A percentile compares a stretch with the other conserved stretches of the same genome.
Conservation (phyloP, 2,113 vertebrate genomes). For the Grallaria varia region DNA sequence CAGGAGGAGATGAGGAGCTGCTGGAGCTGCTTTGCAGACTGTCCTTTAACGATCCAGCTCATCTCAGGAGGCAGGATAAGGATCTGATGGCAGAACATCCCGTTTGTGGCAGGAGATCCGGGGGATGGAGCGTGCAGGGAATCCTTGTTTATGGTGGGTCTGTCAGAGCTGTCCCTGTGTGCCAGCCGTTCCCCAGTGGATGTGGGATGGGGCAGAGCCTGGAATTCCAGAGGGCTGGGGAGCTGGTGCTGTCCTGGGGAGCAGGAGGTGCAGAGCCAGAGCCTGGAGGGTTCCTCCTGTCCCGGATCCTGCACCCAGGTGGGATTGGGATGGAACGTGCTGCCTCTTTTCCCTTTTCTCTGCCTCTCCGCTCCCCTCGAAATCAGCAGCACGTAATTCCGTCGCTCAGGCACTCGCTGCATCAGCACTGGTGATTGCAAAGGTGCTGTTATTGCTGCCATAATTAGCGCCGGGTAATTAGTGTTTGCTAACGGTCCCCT, state of each 20-base stretch:
- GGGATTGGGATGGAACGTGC: background rate
- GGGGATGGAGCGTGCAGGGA: background rate
- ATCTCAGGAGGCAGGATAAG: too few relatives aligned
- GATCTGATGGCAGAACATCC: too few relatives aligned
- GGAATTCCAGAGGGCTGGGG: rapidly evolving
- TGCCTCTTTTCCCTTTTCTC: background rate
- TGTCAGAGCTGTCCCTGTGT: background rate
- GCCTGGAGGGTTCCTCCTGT: background rate
- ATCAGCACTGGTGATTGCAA: background rate
- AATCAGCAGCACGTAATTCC: background rate
- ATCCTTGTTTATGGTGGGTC: background rate
- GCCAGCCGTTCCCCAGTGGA: background rate
- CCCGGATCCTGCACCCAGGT: rapidly evolving
- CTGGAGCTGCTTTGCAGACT: too few relatives aligned
- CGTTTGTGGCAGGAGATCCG: background rate
- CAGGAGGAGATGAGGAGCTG: too few relatives aligned
- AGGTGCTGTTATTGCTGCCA: background rate
- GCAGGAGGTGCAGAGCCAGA: background rate
- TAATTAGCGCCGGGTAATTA: background rate
- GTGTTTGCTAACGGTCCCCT: background rate
- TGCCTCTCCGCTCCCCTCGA: background rate
- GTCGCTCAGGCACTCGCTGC: background rate
- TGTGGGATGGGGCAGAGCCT: background rate
- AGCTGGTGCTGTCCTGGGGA: background rate
- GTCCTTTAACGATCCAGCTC: too few relatives aligned